A percentile compares a stretch with the other conserved stretches of the same genome.
These are phyloP conservation scores for Littorina saxatilis DNA, from an alignment of 1,140 invertebrate species.

Conservation along the genomic window DNA sequence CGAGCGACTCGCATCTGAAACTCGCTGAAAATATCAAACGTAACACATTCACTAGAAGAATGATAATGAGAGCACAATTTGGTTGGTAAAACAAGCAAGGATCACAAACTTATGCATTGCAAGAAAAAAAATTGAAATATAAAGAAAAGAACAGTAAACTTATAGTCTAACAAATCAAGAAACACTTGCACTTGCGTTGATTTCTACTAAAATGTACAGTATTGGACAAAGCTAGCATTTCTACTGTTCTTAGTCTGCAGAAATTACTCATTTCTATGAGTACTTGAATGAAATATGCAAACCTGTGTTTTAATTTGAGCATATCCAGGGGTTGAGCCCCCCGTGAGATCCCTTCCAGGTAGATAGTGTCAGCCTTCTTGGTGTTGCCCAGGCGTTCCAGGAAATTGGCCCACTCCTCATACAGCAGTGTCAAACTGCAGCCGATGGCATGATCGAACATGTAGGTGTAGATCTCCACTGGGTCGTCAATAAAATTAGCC, in stretches of 20 bases:
- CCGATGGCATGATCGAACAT: conserved; percentile 73
- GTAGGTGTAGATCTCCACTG: conserved; percentile 70
- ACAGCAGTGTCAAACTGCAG: conserved; percentile 68
- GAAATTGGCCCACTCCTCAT: conserved; percentile 72
- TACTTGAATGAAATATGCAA: conserved; percentile 56
- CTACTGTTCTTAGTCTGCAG: no score
- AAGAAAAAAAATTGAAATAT: no score
- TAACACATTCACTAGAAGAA: no score
- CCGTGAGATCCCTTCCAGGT: conserved; percentile 65
- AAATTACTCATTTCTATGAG: no score
- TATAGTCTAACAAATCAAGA: no score
- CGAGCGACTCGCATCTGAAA: conserved; percentile 68
- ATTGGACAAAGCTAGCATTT: no score
- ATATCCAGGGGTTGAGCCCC: conserved; percentile 66
- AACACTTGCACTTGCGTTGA: no score
- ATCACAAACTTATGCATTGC: no score
- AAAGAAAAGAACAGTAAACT: no score
- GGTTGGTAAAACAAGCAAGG: no score
- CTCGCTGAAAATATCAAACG: conserved; percentile 61
- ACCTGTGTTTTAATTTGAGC: conserved; percentile 67
- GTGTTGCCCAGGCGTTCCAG: conserved; percentile 71
- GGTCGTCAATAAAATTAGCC: conserved; percentile 61
- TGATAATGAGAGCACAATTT: no score
- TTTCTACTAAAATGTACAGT: no score
- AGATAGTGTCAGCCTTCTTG: conserved; percentile 74